Evolutionary conservation across 2,113 vertebrate species (phyloP), one percentile per base, ranked within the genome.

Genomic region (Smithornis capensis): DNA sequence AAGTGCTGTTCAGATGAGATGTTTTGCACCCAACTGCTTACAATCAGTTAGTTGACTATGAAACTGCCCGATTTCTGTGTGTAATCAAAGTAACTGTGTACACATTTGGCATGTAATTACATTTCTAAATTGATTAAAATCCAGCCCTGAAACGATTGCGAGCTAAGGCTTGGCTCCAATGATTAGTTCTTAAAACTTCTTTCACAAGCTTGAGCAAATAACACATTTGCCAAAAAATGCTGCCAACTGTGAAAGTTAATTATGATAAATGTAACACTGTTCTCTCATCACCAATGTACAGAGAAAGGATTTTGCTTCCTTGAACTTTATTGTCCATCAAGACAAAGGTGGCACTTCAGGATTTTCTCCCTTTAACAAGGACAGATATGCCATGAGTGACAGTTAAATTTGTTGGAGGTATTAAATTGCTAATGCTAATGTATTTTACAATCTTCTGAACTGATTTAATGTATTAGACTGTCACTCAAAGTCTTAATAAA

Each of bases 401-500:
- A 98, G 97, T 97, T 97, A 98, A 97, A 98, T 98, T 98, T 98
- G 96, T 97, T 97, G 97, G 95, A 97, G 97, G 97, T 98, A 98
- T 98, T 98, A 98, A 98, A 98, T 97, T 97, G 96, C 97, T 97
- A 97, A 97, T 98, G 96, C 95, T 98, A 98, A 98, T 98, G 95
- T 95, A 96, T 98, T 98, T 97, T 96, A 97, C 97, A 98, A 96
- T 98, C 97, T 98, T 98, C 97, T 96, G 97, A 97, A 97, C 97
- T 98, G 97, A 98, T 98, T 98, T 98, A 98, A 98, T 98, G 97
- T 98, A 98, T 98, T 98, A 98, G 95, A 71, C 97, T 98, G 98
- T 96, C 98, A 98, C 95, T 98, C 98, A 98, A 97, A 97, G 87
- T 95, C 95, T 94, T 97, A 98, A 98, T 98, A 98, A 98, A 98